phyloP scores from a whole-genome alignment of 2,113 vertebrate genomes.

The Pomatorhinus ruficollis region DNA sequence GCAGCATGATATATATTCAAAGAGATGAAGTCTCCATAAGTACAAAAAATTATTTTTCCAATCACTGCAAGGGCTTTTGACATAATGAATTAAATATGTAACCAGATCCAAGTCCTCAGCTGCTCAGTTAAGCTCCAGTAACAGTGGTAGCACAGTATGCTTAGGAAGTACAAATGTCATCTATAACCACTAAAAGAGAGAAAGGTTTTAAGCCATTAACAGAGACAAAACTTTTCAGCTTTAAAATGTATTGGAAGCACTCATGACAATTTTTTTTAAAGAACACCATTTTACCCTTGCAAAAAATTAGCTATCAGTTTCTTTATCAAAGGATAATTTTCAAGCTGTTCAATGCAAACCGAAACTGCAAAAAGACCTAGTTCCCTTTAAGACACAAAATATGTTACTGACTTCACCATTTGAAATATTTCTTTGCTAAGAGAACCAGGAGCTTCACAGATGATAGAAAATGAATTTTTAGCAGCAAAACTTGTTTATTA shows the following conservation, averaged over 20 bases:
- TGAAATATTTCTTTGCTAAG: background rate
- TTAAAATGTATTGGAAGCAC: background rate
- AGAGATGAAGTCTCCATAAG: background rate
- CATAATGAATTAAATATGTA: background rate
- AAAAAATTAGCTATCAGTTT: background rate
- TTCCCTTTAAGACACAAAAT: background rate
- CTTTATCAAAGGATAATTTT: background rate
- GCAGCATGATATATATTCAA: background rate
- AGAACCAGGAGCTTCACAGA: background rate
- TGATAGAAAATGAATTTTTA: background rate
- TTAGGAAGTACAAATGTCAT: background rate
- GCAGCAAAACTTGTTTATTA: background rate
- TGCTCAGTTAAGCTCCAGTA: background rate
- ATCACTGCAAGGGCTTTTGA: background rate
- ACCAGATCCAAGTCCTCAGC: background rate
- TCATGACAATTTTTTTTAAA: background rate
- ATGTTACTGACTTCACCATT: background rate
- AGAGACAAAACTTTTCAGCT: background rate
- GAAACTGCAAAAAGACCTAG: background rate
- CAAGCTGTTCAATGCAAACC: background rate
- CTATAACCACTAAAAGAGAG: background rate
- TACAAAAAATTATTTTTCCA: background rate
- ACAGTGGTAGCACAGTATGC: background rate
- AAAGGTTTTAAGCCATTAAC: background rate
- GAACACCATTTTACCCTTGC: background rate